These are phyloP conservation scores for Holcopasites calliopsidis DNA, from an alignment of 1,140 invertebrate genomes.

Conservation along the genomic window DNA sequence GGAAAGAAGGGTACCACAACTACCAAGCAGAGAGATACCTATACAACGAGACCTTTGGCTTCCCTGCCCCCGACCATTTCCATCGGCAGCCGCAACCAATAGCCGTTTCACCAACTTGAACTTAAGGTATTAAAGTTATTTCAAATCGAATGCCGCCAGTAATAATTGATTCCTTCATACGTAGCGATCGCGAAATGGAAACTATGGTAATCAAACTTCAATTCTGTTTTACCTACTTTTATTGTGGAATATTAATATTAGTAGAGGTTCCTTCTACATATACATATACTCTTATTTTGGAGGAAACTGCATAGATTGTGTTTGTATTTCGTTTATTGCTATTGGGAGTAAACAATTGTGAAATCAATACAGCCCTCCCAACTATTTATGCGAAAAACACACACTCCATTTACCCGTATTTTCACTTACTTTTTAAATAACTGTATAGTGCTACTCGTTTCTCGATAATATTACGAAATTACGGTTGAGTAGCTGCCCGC, in stretches of 20 bases:
- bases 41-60: conserved; percentile 45
- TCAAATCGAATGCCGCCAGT: conserved; percentile 32
- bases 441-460: not conserved
- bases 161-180: not conserved
- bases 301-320: no score
- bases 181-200: not conserved
- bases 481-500: conserved; percentile 11
- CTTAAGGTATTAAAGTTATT: conserved; percentile 58
- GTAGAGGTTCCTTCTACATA: not conserved
- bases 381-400: no score
- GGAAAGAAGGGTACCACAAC: conserved; percentile 69
- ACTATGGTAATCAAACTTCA: not conserved
- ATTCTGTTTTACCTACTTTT: not conserved
- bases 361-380: no score
- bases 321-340: not conserved
- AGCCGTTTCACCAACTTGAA: conserved; percentile 43
- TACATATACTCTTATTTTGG: not conserved
- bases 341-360: no score
- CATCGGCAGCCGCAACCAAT: conserved; percentile 44
- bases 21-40: conserved; percentile 67
- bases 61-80: conserved; percentile 17
- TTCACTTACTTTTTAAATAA: not conserved
- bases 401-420: not conserved
- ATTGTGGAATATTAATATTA: no score
- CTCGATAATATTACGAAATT: conserved; percentile 26